Conservation (phyloP, 1,140 invertebrate species). For the Hirudo medicinalis region DNA sequence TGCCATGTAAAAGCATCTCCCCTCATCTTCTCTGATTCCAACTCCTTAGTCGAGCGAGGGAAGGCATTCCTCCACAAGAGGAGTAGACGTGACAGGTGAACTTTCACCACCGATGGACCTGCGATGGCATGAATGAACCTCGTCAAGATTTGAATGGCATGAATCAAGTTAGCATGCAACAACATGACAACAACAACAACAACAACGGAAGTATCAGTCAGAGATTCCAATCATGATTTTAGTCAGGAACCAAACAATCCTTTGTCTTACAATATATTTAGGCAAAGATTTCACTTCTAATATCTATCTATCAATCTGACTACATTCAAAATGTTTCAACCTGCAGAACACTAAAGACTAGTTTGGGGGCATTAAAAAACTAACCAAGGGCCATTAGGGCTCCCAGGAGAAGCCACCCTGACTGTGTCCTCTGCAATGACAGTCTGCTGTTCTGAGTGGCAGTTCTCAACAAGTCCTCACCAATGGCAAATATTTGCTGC, state of each 20-base stretch:
- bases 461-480: conserved; percentile 85
- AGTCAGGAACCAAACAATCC: too few species aligned
- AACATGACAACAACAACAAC: too few species aligned
- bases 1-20: conserved; percentile 99
- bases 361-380: not conserved
- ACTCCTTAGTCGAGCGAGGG: conserved; percentile 81
- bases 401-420: conserved; percentile 91
- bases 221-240: too few species aligned
- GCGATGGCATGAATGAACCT: conserved; percentile 17
- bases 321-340: too few species aligned
- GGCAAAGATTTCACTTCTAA: too few species aligned
- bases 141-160: not conserved
- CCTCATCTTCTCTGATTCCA: conserved; percentile 88
- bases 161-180: not conserved
- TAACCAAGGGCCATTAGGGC: conserved; percentile 86
- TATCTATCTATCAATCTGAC: too few species aligned
- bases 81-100: conserved; percentile 65
- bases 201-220: too few species aligned
- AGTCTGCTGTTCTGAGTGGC: conserved; percentile 92
- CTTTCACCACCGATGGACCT: conserved; percentile 68
- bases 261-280: too few species aligned
- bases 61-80: conserved; percentile 95
- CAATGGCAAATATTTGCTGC: conserved; percentile 83
- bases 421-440: conserved; percentile 82
- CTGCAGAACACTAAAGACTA: too few species aligned